Percentiles rank a stretch among this genome's conserved stretches.
Evolutionary conservation across 2,888 invertebrate genomes (phyloP).

Genomic region (Calliopum simillimum): DNA sequence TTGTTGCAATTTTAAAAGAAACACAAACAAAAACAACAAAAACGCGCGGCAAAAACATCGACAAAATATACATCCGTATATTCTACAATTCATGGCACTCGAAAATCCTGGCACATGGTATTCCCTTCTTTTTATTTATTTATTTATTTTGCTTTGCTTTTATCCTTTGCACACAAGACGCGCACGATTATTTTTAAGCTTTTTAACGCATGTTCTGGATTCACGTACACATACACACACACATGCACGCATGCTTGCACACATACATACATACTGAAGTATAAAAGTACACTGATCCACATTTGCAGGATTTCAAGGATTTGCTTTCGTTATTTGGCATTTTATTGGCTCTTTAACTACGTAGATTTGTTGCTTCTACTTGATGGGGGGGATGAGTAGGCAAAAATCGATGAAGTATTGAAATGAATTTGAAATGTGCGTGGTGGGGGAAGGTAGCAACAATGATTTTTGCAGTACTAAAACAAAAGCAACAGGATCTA

Average conservation of each 20-base stretch:
- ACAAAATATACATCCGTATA: not conserved
- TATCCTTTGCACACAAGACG: not conserved
- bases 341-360: conserved; percentile 22
- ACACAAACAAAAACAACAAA: too few species aligned
- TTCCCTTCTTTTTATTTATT: not conserved
- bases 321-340: conserved; percentile 14
- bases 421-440: not conserved
- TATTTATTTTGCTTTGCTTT: not conserved
- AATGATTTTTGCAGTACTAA: too few species aligned
- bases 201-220: conserved; percentile 31
- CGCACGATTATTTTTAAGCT: conserved; percentile 15
- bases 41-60: too few species aligned
- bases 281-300: not conserved
- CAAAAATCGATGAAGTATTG: conserved; percentile 10
- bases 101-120: conserved; percentile 18
- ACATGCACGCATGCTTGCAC: not conserved
- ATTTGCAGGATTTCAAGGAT: conserved; percentile 16
- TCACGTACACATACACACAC: not conserved
- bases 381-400: too few species aligned
- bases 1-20: too few species aligned
- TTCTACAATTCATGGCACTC: conserved; percentile 3
- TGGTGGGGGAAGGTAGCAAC: too few species aligned
- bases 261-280: not conserved
- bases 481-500: too few species aligned
- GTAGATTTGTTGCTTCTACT: conserved; percentile 14